Evolutionary conservation across 2,113 vertebrate species (phyloP).

Genomic region (Fulmarus glacialis): DNA sequence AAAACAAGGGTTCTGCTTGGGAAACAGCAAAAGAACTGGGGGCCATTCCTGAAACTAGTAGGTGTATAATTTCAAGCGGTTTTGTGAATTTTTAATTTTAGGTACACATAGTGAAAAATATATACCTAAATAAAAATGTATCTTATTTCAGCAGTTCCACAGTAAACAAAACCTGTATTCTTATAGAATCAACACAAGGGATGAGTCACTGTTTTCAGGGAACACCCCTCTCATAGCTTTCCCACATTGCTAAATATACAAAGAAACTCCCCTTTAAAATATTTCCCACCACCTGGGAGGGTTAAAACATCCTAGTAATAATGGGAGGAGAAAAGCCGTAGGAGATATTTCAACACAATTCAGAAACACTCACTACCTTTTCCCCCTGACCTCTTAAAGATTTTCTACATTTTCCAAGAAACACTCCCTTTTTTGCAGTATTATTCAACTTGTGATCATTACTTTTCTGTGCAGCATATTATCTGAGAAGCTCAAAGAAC

Average conservation of each 20-base stretch:
- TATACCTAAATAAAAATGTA: not conserved
- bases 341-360: constrained; percentile 8
- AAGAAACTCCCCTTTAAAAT: constrained; percentile 33
- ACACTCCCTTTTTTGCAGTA: not conserved
- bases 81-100: not conserved
- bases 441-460: not conserved
- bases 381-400: not conserved
- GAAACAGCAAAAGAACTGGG: not conserved
- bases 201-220: constrained; percentile 51
- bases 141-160: not conserved
- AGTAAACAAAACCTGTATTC: not conserved
- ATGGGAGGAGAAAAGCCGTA: not conserved
- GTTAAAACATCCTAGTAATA: not conserved
- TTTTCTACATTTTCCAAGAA: not conserved
- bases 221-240: constrained; percentile 33
- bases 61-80: rapidly evolving
- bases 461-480: not conserved
- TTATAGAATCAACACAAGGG: not conserved
- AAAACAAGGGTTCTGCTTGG: not conserved
- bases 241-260: constrained; percentile 28
- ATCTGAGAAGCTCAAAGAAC: not conserved
- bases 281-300: constrained; percentile 17
- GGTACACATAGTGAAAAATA: not conserved
- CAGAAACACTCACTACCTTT: not conserved
- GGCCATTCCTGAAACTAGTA: not conserved